Evolutionary conservation across 2,888 invertebrate species (phyloP), one percentile per base, ranked within the genome.

Genomic region (Xestia xanthographa): DNA sequence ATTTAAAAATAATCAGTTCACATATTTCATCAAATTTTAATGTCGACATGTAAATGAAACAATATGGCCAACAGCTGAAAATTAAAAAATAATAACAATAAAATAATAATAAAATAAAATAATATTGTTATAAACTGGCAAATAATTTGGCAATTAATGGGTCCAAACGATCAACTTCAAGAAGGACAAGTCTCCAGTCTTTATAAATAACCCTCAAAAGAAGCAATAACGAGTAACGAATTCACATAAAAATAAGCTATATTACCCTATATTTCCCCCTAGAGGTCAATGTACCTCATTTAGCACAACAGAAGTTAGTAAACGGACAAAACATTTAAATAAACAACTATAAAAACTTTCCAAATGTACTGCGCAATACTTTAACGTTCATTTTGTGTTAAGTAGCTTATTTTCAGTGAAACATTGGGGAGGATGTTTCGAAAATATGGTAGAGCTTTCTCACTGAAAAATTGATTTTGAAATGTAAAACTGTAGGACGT

Each of bases 301-400:
- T 76, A 73, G 63, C 56, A 50, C 69, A 83, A 81, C 74, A 79
- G 45, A 72, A 77, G 66, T 70, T 66, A 77, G 63, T 48, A 77
- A 79, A 87, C 67, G 69, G 68, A 79, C 74, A 70, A 77, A 86
- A 80, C 72, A 79, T 83, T 88, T 80, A 38, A 66, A 83, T 81
- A 88, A 87, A 86, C 80, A 77, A 63, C 68, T 75, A 75, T 83
- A 72, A 78, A 86, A 88, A 83, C 75, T 88, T 84, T 53, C 22
- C 41, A 34, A 82, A 66, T 72, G 78, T 77, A 63, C 73, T 77
- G 60, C 69, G 63, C 53, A 81, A 72, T 72, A 74, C 69, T 58
- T 11, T 79, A 66, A 78, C 72, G 38, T 79, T 82, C 63, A 75
- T 79, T 82, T 82, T 72, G 73, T 63, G 66, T 77, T 75, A 72